Base-by-base conservation (phyloP, 2,888 invertebrate species). In the Cataglyphis rosenhaueri region DNA sequence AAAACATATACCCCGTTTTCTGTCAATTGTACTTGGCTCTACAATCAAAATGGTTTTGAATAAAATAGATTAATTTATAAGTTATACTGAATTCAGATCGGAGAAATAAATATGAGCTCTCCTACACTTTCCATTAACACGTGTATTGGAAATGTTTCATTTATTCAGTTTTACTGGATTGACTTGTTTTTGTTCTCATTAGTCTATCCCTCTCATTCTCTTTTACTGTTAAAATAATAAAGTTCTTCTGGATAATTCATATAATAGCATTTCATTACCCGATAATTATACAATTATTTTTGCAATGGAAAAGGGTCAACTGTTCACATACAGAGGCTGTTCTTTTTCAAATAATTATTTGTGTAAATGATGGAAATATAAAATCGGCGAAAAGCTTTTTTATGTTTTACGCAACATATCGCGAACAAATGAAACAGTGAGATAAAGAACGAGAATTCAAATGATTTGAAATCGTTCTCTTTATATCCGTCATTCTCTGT, bases 221-320 rank as follows among this genome's bases (percentile, higher is more conserved):
- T 15, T 79, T 79, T 48, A 25, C 35, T 18, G 35, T 68, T 65
- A 21, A 52, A 52, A 9, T 66, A 29, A 68, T 21, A 41, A 57
- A 66, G 38, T 55, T 32, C 44, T 59, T 32, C 10, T 48, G 21
- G 18, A 64, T 74, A 62, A 73, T 74, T 52, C 44, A n/a, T 52
- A 68, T 8, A 52, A 52, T n/a, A 68, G 18, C 18, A 52, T 68
- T 68, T 78, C 32, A 68, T 78, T 68, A 44, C 6, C 21, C 25
- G 21, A 68, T 79, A 79, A 79, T 78, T 59, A 21, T 12, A 18
- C 59, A 44, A 70, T 79, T 79, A 79, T 71, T 59, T 59, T 35
- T 25, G 35, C 25, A 15, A 29, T 25, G 55, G 29, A 35, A 70
- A 70, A 70, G 25, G 44, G 35, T 59, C 35, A 35, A 59, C 35